A percentile compares a stretch with the other conserved stretches of the same genome.
Evolutionary conservation across 2,888 invertebrate genomes (phyloP).

Genomic region (Phaedon cochleariae): DNA sequence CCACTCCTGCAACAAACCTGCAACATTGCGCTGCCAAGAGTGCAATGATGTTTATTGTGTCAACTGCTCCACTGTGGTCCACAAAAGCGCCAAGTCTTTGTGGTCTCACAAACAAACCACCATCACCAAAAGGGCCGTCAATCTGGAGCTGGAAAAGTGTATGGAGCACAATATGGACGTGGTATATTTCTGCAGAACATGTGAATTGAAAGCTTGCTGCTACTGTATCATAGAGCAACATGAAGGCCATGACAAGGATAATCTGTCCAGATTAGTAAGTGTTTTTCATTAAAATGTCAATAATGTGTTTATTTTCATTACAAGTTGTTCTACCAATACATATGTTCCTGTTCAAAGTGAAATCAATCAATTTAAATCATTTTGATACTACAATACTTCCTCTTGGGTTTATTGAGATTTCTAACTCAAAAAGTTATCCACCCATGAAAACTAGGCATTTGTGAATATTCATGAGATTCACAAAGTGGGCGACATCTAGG

Average conservation of each 20-base stretch:
- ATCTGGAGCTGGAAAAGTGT: conserved; percentile 44
- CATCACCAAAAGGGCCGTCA: conserved; percentile 25
- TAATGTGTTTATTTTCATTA: no score
- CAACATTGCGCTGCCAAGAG: conserved; percentile 51
- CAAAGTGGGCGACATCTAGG: no score
- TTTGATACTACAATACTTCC: no score
- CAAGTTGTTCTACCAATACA: no score
- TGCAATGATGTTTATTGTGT: conserved; percentile 54
- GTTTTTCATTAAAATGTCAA: no score
- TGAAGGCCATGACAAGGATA: conserved; percentile 52
- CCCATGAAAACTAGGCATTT: no score
- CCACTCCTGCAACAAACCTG: conserved; percentile 46
- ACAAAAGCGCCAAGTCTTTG: conserved; percentile 57
- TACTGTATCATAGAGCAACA: conserved; percentile 60
- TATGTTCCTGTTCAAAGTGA: no score
- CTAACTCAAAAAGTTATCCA: no score
- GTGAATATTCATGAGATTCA: no score
- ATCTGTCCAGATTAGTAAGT: conserved; percentile 57
- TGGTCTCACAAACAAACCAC: conserved; percentile 51
- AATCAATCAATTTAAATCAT: no score
- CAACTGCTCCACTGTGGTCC: conserved; percentile 49
- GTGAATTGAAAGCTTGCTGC: conserved; percentile 59
- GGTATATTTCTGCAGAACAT: conserved; percentile 61
- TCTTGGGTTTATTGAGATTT: no score
- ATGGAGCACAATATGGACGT: conserved; percentile 50